Base-by-base conservation (phyloP, 2,797 vertebrate genomes). In the Gallinago nigripennis region DNA sequence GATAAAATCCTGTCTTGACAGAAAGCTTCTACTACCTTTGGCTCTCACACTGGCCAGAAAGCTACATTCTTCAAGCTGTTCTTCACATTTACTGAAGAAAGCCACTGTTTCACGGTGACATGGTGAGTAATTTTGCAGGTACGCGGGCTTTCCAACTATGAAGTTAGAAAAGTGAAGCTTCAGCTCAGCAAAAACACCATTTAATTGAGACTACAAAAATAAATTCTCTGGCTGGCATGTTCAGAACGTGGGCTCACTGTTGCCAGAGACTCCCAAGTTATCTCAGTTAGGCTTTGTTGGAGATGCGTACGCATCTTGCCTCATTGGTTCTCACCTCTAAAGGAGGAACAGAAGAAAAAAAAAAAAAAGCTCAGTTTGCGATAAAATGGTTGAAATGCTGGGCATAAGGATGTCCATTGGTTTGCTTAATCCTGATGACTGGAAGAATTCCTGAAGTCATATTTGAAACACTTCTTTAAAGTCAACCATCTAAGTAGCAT, bases 231-330 rank as follows among this genome's bases (percentile, higher is more conserved):
- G 31, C 16, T 45, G 31, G 23, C 14, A 9, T 28, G 12, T 28
- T 80, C 33, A 77, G 25, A 77, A 54, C 14, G 13, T 33, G 13
- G 37, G 37, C 25, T 82, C 50, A 19, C 4, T 10, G 28, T 16
- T 33, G 23, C 6, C 46, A 65, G 21, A 4, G 16, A 12, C 9
- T 70, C 37, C 24, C 37, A 73, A 5, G 7, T 33, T 45, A 43
- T 4, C 37, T 41, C 64, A 45, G 50, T 31, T 5, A n/a, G 53
- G 48, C 13, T 7, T 37, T 0, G 0, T 0, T 60, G 35, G 25
- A 82, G 14, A 3, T 3, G 12, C 3, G 0, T 2, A 46, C 16
- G 16, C 27, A 45, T 16, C 30, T 75, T 50, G 31, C 45, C 35
- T 64, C 18, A 5, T 6, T 43, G 21, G 3, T 24, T 64, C 63